Percentiles rank a stretch among this genome's conserved stretches.
These are phyloP conservation scores for Mermis nigrescens DNA, from an alignment of 2,888 invertebrate species.

Conservation along the genomic window DNA sequence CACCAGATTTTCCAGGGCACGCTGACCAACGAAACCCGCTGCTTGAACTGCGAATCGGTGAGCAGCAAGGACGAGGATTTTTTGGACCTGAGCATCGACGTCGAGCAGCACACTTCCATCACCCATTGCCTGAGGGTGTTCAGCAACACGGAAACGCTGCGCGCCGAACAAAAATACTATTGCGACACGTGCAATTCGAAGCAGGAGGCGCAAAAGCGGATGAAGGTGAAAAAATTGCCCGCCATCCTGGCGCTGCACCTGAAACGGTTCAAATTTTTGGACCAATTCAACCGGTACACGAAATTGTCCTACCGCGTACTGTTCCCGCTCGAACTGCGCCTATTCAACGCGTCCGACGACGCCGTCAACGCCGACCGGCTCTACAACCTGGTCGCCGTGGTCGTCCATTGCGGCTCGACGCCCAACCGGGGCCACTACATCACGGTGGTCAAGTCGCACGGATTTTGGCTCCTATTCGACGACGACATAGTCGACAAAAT, in stretches of 20 bases:
- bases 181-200: constrained; percentile 98
- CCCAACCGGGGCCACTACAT: constrained; percentile 99
- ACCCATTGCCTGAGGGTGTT: constrained; percentile 93
- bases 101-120: constrained; percentile 96
- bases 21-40: constrained; percentile 91
- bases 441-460: constrained; percentile 96
- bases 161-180: constrained; percentile 97
- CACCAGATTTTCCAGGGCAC: constrained; percentile 99
- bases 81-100: constrained; percentile 92
- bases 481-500: constrained; percentile 99
- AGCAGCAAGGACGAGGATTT: constrained; percentile 99
- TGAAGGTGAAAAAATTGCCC: constrained; percentile 93
- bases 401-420: constrained; percentile 97
- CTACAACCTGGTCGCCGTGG: constrained; percentile 95
- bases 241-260: constrained; percentile 90
- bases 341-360: constrained; percentile 96
- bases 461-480: constrained; percentile 96
- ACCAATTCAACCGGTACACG: constrained; percentile 91
- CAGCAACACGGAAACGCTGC: constrained; percentile 92
- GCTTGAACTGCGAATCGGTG: constrained; percentile 97
- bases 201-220: constrained; percentile 84
- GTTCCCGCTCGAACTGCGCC: constrained; percentile 83
- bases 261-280: constrained; percentile 61
- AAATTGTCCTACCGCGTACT: constrained; percentile 97
- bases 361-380: constrained; percentile 91